Conservation (phyloP, 2,113 vertebrate species). For the Callionymus lyra region DNA sequence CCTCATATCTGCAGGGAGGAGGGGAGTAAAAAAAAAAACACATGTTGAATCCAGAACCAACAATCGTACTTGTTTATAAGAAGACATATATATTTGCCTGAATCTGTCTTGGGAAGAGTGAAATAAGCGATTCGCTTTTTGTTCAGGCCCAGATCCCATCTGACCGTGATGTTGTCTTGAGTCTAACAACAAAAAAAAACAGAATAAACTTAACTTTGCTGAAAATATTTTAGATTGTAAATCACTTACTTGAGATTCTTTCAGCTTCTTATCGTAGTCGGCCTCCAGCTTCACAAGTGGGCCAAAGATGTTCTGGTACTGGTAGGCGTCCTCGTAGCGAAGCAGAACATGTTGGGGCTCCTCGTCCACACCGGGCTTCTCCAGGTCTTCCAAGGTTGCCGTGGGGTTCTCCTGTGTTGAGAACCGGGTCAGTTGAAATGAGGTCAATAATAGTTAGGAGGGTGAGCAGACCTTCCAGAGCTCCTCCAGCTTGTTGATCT, state of each 20-base stretch:
- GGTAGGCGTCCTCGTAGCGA: constrained; percentile 95
- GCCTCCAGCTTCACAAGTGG: constrained; percentile 97
- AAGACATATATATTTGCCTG: constrained; percentile 76
- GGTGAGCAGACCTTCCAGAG: constrained; percentile 83
- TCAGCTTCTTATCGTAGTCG: constrained; percentile 98
- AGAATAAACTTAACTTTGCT: no score
- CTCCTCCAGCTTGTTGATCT: constrained; percentile 97
- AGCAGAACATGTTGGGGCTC: constrained; percentile 94
- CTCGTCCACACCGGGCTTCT: constrained; percentile 96
- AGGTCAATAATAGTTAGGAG: background rate
- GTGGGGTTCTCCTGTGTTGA: constrained; percentile 84
- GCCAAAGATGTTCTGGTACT: constrained; percentile 98
- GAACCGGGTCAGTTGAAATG: background rate
- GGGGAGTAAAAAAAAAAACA: no score
- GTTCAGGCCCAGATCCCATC: constrained; percentile 98
- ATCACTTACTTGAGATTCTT: constrained; percentile 87
- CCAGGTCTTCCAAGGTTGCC: constrained; percentile 91
- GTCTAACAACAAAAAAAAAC: constrained; percentile 70
- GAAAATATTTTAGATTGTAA: no score
- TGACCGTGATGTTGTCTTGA: constrained; percentile 98
- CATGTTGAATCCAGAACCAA: no score
- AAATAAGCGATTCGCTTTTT: constrained; percentile 99
- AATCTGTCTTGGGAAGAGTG: constrained; percentile 97
- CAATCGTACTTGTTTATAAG: background rate
- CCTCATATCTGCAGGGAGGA: constrained; percentile 77